Percentiles rank a stretch among this genome's conserved stretches.
phyloP scores from a whole-genome alignment of 2,888 invertebrate species.

The Spodoptera exigua region DNA sequence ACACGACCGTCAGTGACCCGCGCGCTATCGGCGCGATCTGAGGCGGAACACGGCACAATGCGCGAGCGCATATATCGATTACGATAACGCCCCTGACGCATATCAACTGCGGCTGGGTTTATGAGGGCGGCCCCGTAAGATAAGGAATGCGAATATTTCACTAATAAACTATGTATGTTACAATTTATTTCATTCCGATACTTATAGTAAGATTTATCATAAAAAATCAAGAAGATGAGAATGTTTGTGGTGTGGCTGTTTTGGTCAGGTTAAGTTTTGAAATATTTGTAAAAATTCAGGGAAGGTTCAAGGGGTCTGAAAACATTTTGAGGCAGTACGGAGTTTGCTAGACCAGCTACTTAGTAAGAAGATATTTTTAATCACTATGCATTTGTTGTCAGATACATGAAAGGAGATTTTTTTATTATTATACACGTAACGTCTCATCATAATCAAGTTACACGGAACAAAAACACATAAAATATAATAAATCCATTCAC shows the following conservation, averaged over 20 bases:
- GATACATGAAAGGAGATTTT: conserved; percentile 8
- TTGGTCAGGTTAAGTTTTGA: too few relatives aligned
- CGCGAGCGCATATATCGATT: conserved; percentile 62
- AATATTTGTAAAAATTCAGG: too few relatives aligned
- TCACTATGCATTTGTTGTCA: conserved; percentile 3
- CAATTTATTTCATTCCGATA: conserved; percentile 6
- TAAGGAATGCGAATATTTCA: conserved; percentile 47
- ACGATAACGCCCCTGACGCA: conserved; percentile 63
- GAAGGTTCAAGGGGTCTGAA: too few relatives aligned
- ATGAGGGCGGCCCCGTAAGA: conserved; percentile 52
- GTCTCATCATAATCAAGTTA: conserved; percentile 37
- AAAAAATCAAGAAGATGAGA: conserved; percentile 1
- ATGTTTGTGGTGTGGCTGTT: too few relatives aligned
- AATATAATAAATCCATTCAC: conserved; percentile 54
- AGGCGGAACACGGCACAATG: conserved; percentile 61
- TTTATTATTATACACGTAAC: conserved; percentile 12
- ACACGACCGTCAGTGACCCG: conserved; percentile 53
- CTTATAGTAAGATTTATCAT: conserved; percentile 8
- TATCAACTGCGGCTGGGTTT: conserved; percentile 57
- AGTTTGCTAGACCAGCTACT: too few relatives aligned
- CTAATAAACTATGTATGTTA: conserved; percentile 27
- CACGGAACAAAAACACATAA: conserved; percentile 43
- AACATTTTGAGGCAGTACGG: too few relatives aligned
- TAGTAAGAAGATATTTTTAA: conserved; percentile 6
- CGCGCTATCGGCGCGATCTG: conserved; percentile 55